These are phyloP conservation scores for Sycophaga agraensis DNA, from an alignment of 1,140 invertebrate species.

Conservation along the genomic window DNA sequence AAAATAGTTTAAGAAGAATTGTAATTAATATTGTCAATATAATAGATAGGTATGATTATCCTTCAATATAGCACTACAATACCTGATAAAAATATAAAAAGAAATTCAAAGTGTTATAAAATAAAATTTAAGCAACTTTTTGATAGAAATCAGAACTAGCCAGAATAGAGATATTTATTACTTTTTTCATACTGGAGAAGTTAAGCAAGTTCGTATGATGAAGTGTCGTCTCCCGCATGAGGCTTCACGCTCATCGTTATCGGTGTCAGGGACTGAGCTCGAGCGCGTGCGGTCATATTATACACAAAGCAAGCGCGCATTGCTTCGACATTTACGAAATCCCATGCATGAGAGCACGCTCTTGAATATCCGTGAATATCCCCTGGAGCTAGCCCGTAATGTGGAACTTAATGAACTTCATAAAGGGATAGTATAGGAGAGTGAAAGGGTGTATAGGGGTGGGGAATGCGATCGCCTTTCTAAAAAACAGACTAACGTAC, in stretches of 20 bases:
- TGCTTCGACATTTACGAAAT: conserved; percentile 35
- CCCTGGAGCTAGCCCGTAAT: conserved; percentile 20
- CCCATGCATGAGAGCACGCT: neutral
- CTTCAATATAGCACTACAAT: too few species aligned
- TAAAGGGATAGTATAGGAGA: too few species aligned
- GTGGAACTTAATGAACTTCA: conserved; percentile 31
- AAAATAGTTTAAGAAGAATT: too few species aligned
- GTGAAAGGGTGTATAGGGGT: neutral
- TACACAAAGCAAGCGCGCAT: conserved; percentile 8
- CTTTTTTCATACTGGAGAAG: conserved; percentile 32
- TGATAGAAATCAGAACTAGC: neutral
- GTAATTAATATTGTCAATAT: too few species aligned
- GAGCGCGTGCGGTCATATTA: conserved; percentile 9
- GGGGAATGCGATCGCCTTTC: conserved; percentile 3
- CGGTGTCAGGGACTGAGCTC: conserved; percentile 38
- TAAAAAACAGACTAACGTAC: too few species aligned
- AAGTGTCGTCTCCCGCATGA: conserved; percentile 20
- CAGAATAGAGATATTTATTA: conserved; percentile 16
- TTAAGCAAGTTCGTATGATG: conserved; percentile 26
- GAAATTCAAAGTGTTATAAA: too few species aligned
- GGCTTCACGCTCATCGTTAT: conserved; percentile 20
- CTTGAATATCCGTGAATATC: neutral
- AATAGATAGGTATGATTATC: too few species aligned
- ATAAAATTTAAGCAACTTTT: too few species aligned
- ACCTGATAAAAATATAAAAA: too few species aligned